phyloP scores from a whole-genome alignment of 1,140 invertebrate genomes.

The Rhagoletis zephyria region DNA sequence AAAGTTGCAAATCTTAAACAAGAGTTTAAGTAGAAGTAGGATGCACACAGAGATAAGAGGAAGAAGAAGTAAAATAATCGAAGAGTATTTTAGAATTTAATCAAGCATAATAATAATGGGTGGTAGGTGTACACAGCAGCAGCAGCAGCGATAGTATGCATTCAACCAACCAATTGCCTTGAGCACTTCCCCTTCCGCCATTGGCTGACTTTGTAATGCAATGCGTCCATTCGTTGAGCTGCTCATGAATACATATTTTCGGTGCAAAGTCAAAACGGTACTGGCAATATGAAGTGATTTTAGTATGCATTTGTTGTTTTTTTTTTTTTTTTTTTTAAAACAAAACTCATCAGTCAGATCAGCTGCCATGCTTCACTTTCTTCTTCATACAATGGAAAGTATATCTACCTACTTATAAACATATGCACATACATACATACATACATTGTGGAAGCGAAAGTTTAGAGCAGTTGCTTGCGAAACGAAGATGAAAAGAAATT shows the following conservation, averaged over 20 bases:
- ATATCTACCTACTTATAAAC: no score
- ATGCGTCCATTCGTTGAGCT: not conserved
- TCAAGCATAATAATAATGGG: not conserved
- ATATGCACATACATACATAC: no score
- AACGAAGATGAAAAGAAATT: no score
- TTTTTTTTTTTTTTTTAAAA: no score
- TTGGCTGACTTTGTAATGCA: not conserved
- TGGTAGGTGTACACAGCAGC: not conserved
- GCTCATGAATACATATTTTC: slow-evolving; percentile 37
- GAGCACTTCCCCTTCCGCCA: not conserved
- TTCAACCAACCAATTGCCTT: not conserved
- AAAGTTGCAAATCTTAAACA: not conserved
- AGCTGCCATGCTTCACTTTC: not conserved
- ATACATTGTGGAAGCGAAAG: no score
- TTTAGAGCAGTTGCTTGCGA: no score
- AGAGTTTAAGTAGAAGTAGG: not conserved
- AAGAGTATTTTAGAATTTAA: not conserved
- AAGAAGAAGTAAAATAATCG: not conserved
- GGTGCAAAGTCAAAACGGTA: not conserved
- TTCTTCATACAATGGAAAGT: no score
- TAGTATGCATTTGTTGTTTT: not conserved
- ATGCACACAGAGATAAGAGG: slow-evolving; percentile 1
- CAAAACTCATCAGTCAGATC: not conserved
- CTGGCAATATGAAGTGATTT: not conserved
- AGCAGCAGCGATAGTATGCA: not conserved